Evolutionary conservation across 2,888 invertebrate genomes (phyloP), one percentile per base, ranked within the genome.

Genomic region (Sphaerophoria taeniata): DNA sequence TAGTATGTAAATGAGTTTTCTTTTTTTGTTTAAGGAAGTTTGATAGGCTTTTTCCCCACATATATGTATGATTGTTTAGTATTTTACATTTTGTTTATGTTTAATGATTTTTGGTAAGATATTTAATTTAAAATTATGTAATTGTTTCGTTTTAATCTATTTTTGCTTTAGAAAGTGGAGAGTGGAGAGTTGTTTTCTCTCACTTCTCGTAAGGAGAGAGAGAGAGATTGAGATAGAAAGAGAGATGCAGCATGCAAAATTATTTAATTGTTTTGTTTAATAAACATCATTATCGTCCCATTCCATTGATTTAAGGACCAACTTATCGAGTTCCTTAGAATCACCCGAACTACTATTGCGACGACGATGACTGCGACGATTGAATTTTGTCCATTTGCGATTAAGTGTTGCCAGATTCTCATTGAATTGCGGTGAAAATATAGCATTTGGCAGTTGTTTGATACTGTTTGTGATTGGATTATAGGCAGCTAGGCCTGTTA

Each of bases 271-370:
- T 78, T 58, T 39, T 33, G 6, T 69, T 90, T 89, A 92, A 87
- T 91, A 92, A 88, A 91, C 91, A 88, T 92, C 92, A 84, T 91
- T 92, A 78, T 92, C 92, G 87, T 92, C 92, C 91, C 92, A 92
- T 88, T 92, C 92, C 76, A 91, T 91, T 24, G 92, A 91, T 88
- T 92, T 92, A 72, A 92, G 88, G 60, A 92, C 92, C 65, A 92
- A 88, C 87, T 92, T 91, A 87, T 92, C 92, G 73, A 92, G 88
- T 78, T 92, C 92, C 87, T 91, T 92, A 39, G 92, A 91, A 87
- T 91, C 92, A 43, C 91, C 91, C 2, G 91, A 90, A 87, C 91
- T 91, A 87, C 90, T 92, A 83, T 90, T 92, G 34, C 92, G 90
- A 72, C 91, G 89, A 39, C 90, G 89, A 7, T 90, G 89, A 45